These are phyloP conservation scores for Sarcophaga peregrina DNA, from an alignment of 1,140 invertebrate genomes.

Conservation along the genomic window DNA sequence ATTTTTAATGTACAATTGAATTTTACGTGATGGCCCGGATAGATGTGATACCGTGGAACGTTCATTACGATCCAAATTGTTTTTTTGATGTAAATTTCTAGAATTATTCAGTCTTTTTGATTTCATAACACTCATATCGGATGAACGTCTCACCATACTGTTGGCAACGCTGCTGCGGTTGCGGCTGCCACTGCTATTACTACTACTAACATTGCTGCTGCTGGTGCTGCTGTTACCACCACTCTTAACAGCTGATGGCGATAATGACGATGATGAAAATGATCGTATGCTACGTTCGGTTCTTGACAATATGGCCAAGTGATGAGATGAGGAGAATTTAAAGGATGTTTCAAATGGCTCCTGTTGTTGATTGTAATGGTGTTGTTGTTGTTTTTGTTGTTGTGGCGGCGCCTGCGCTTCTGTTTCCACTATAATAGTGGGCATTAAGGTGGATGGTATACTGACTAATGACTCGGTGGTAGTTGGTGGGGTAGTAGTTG, in stretches of 20 bases:
- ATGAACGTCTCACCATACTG: slow-evolving; percentile 46
- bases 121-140: slow-evolving; percentile 62
- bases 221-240: neutral
- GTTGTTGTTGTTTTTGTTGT: neutral
- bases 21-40: slow-evolving; percentile 77
- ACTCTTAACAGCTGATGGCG: neutral
- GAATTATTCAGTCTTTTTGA: slow-evolving; percentile 66
- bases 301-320: slow-evolving; percentile 60
- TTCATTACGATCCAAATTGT: slow-evolving; percentile 68
- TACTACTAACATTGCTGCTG: neutral
- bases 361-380: neutral
- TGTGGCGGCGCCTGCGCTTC: neutral
- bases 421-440: slow-evolving; percentile 22
- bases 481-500: neutral
- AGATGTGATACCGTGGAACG: slow-evolving; percentile 74
- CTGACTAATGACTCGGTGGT: slow-evolving; percentile 28
- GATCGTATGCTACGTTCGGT: slow-evolving; percentile 63
- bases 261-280: slow-evolving; percentile 45
- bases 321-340: slow-evolving; percentile 52
- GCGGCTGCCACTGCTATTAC: slow-evolving; percentile 24
- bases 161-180: slow-evolving; percentile 14
- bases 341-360: slow-evolving; percentile 45
- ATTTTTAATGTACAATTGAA: slow-evolving; percentile 84
- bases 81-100: slow-evolving; percentile 56
- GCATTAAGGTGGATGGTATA: slow-evolving; percentile 24